These are phyloP conservation scores for Nemurella pictetii DNA, from an alignment of 2,888 invertebrate species.

Conservation along the genomic window DNA sequence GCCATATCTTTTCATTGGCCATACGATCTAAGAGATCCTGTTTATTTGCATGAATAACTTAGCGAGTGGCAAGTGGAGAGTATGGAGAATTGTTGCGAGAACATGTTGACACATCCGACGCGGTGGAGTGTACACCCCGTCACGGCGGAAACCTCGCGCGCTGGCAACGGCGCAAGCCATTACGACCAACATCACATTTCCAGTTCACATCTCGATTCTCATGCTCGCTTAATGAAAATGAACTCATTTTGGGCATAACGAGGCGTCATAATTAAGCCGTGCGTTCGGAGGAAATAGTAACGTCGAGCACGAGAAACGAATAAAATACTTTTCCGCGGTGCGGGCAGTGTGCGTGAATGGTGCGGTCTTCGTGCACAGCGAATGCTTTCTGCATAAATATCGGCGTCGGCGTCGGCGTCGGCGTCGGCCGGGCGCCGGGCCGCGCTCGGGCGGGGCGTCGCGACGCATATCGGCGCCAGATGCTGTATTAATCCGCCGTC, in stretches of 20 bases:
- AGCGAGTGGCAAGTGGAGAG: neutral
- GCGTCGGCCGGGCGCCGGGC: neutral
- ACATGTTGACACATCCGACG: neutral
- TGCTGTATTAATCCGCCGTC: constrained; percentile 10
- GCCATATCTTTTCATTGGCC: neutral
- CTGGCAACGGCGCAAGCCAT: neutral
- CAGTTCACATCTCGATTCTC: neutral
- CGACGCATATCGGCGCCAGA: constrained; percentile 3
- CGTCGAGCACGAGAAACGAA: no score
- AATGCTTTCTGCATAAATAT: constrained; percentile 18
- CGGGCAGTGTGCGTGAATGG: neutral
- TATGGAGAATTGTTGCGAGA: neutral
- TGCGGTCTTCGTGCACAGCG: neutral
- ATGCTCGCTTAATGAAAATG: neutral
- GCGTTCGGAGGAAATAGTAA: no score
- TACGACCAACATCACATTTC: neutral
- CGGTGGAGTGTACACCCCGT: neutral
- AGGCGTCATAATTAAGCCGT: neutral
- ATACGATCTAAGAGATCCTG: neutral
- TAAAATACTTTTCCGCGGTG: neutral
- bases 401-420: neutral
- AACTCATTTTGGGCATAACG: neutral
- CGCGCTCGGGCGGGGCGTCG: neutral
- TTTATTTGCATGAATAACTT: neutral
- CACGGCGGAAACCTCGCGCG: neutral